These are phyloP conservation scores for Epinotia nisella DNA, from an alignment of 2,888 invertebrate genomes.

Conservation along the genomic window DNA sequence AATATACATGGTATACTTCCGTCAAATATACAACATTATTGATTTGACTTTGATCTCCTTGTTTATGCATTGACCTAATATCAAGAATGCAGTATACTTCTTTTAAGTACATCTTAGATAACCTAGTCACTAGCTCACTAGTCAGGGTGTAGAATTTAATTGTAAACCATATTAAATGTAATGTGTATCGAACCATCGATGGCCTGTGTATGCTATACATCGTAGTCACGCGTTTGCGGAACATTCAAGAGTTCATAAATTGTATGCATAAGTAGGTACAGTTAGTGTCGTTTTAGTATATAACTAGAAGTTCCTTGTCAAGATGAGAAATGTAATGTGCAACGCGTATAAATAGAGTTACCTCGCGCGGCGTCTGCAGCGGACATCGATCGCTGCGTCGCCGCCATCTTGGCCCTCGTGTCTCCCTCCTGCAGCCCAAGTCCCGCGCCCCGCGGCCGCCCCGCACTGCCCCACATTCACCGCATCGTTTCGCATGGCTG, in stretches of 20 bases:
- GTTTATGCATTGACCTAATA: constrained; percentile 20
- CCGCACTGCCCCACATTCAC: constrained; percentile 83
- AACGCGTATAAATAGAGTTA: constrained; percentile 80
- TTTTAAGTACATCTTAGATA: neutral
- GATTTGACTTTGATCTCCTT: constrained; percentile 7
- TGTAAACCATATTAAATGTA: constrained; percentile 4
- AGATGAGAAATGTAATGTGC: constrained; percentile 72
- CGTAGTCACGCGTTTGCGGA: constrained; percentile 19
- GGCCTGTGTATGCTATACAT: constrained; percentile 2
- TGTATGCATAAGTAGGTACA: constrained; percentile 13
- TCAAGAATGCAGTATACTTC: constrained; percentile 3
- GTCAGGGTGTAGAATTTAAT: constrained; percentile 6
- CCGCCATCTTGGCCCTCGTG: constrained; percentile 84
- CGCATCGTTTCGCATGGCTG: constrained; percentile 73
- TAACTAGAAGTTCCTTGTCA: constrained; percentile 56
- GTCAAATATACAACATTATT: constrained; percentile 4
- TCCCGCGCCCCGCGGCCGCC: constrained; percentile 70
- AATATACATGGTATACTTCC: constrained; percentile 2
- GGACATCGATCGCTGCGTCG: constrained; percentile 84
- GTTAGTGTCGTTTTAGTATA: constrained; percentile 29
- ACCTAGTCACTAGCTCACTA: no score
- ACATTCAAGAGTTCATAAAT: constrained; percentile 18
- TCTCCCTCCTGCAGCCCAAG: constrained; percentile 74
- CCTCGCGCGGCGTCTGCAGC: constrained; percentile 79
- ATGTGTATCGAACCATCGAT: constrained; percentile 5